Evolutionary conservation across 2,888 invertebrate species (phyloP).

Genomic region (Hirtodrosophila trivittata): DNA sequence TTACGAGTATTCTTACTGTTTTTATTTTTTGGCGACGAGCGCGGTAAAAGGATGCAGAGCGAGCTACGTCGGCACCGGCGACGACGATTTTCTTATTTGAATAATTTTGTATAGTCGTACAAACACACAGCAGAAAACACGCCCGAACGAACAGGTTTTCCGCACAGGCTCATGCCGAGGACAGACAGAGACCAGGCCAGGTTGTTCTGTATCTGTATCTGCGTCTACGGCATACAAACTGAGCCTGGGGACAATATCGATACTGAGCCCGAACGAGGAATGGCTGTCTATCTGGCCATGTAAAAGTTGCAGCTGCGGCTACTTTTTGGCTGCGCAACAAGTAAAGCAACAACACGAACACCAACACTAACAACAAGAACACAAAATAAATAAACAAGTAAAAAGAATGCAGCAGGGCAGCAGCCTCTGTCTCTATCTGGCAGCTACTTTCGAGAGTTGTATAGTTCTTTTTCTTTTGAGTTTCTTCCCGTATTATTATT

Average conservation of each 20-base stretch:
- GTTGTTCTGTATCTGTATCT: slow-evolving; percentile 31
- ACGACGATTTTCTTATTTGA: slow-evolving; percentile 72
- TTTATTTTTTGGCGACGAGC: slow-evolving; percentile 17
- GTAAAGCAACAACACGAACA: slow-evolving; percentile 58
- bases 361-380: slow-evolving; percentile 43
- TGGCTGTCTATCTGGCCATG: too few relatives aligned
- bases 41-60: slow-evolving; percentile 44
- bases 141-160: slow-evolving; percentile 73
- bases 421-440: slow-evolving; percentile 10
- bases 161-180: slow-evolving; percentile 58
- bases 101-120: slow-evolving; percentile 66
- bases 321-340: slow-evolving; percentile 56
- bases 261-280: slow-evolving; percentile 22
- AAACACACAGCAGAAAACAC: slow-evolving; percentile 56
- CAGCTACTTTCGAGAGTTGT: slow-evolving; percentile 34
- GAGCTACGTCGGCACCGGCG: slow-evolving; percentile 22
- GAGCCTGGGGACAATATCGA: slow-evolving; percentile 29
- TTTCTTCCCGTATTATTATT: slow-evolving; percentile 12
- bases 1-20: too few relatives aligned
- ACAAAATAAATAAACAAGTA: slow-evolving; percentile 64
- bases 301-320: slow-evolving; percentile 54
- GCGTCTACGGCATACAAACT: slow-evolving; percentile 57
- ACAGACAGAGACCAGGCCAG: slow-evolving; percentile 34
- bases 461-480: slow-evolving; percentile 15
- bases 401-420: slow-evolving; percentile 73